phyloP scores from a whole-genome alignment of 92 coral and sea anemone species.

The Epizoanthus rinbou region DNA sequence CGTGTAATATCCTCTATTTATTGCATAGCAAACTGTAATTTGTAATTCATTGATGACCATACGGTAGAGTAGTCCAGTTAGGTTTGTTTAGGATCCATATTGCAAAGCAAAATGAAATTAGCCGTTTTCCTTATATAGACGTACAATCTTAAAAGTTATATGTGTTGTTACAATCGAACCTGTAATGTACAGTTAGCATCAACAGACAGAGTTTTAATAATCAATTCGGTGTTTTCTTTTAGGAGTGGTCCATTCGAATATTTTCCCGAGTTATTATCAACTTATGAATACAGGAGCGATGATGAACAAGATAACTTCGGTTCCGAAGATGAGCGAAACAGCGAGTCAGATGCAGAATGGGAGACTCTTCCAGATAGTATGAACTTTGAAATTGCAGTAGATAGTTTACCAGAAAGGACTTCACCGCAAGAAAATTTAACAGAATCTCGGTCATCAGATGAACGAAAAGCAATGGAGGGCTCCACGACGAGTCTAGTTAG shows the following conservation, averaged over 20 bases:
- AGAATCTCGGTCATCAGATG: slow-evolving; percentile 38
- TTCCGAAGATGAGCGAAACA: slow-evolving; percentile 68
- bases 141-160: too few relatives aligned
- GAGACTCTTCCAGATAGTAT: slow-evolving; percentile 76
- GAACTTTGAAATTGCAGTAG: slow-evolving; percentile 58
- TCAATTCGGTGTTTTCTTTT: neutral
- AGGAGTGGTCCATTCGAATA: slow-evolving; percentile 85
- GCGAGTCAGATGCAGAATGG: slow-evolving; percentile 92
- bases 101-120: too few relatives aligned
- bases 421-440: slow-evolving; percentile 43
- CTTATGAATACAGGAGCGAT: slow-evolving; percentile 56
- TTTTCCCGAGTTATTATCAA: slow-evolving; percentile 76
- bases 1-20: too few relatives aligned
- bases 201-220: too few relatives aligned
- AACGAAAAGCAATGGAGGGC: slow-evolving; percentile 55
- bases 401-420: slow-evolving; percentile 45
- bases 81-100: too few relatives aligned
- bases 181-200: too few relatives aligned
- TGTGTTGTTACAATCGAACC: too few relatives aligned
- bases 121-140: too few relatives aligned
- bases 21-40: too few relatives aligned
- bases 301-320: slow-evolving; percentile 52
- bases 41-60: too few relatives aligned
- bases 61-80: too few relatives aligned
- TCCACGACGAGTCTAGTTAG: slow-evolving; percentile 84